Evolutionary conservation across 2,888 invertebrate genomes (phyloP).

Genomic region (Perizoma flavofasciatum): DNA sequence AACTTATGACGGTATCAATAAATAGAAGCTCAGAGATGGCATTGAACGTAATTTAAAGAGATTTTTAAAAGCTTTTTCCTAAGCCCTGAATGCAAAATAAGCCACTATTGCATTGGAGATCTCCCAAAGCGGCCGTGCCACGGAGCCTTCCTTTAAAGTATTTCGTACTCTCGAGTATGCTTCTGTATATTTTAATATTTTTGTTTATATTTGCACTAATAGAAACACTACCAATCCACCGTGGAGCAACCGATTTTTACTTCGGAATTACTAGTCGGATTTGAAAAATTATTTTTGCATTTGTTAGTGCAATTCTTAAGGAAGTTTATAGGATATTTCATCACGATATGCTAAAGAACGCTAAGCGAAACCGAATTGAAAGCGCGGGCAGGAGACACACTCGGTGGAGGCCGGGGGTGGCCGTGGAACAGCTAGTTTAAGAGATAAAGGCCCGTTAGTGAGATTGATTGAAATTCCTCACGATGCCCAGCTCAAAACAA

Average conservation of each 20-base stretch:
- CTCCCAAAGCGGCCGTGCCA: slow-evolving; percentile 37
- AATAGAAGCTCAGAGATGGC: slow-evolving; percentile 23
- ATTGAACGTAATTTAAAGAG: slow-evolving; percentile 48
- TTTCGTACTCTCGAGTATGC: slow-evolving; percentile 18
- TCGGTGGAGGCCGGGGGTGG: too few relatives aligned
- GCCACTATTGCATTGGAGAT: slow-evolving; percentile 52
- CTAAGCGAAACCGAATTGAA: too few relatives aligned
- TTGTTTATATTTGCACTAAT: too few relatives aligned
- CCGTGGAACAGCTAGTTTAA: too few relatives aligned
- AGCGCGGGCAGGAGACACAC: too few relatives aligned
- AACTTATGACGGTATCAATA: slow-evolving; percentile 24
- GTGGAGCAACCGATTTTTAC: too few relatives aligned
- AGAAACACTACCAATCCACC: too few relatives aligned
- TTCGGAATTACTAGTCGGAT: too few relatives aligned
- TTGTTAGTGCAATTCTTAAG: too few relatives aligned
- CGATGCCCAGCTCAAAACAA: slow-evolving; percentile 40
- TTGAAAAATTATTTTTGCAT: too few relatives aligned
- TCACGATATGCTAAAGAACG: too few relatives aligned
- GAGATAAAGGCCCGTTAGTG: slow-evolving; percentile 32
- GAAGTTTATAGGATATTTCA: too few relatives aligned
- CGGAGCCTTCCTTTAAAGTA: slow-evolving; percentile 30
- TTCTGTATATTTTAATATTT: slow-evolving; percentile 14
- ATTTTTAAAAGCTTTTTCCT: slow-evolving; percentile 49
- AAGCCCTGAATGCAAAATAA: slow-evolving; percentile 58
- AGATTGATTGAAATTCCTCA: slow-evolving; percentile 45